A percentile compares a stretch with the other conserved stretches of the same genome.
Conservation (phyloP, 2,888 invertebrate genomes). For the Bhutanitis thaidina region DNA sequence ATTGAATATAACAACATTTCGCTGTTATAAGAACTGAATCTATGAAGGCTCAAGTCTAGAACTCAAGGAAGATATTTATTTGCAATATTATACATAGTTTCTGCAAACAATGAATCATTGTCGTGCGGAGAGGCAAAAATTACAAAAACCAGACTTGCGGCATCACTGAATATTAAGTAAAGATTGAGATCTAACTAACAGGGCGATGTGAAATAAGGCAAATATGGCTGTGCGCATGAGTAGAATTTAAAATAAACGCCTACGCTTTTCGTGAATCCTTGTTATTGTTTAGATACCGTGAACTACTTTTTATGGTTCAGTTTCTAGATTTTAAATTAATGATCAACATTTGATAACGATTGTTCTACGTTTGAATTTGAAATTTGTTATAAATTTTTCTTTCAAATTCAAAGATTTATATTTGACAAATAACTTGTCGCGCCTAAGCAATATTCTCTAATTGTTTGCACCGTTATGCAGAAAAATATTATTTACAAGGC, state of each 20-base stretch:
- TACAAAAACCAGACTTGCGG: constrained; percentile 44
- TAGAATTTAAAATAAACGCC: constrained; percentile 56
- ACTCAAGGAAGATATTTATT: no score
- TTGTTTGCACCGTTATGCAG: no score
- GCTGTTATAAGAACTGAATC: no score
- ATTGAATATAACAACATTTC: no score
- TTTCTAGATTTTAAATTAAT: constrained; percentile 22
- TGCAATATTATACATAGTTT: constrained; percentile 15
- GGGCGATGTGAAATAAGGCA: constrained; percentile 72
- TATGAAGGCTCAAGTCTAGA: no score
- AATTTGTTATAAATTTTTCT: no score
- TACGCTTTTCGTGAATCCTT: constrained; percentile 42
- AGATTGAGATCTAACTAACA: constrained; percentile 69
- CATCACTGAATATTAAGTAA: constrained; percentile 62
- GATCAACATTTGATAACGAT: no score
- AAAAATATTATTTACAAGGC: no score
- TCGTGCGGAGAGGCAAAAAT: constrained; percentile 23
- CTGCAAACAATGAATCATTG: constrained; percentile 20
- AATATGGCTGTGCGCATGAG: constrained; percentile 64
- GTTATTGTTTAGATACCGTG: constrained; percentile 37
- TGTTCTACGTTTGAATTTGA: no score
- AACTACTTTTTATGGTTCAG: constrained; percentile 40
- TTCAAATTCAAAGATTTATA: no score
- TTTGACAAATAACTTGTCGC: no score
- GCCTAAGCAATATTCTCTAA: no score